phyloP scores from a whole-genome alignment of 2,113 vertebrate species.

The Nerophis lumbriciformis region DNA sequence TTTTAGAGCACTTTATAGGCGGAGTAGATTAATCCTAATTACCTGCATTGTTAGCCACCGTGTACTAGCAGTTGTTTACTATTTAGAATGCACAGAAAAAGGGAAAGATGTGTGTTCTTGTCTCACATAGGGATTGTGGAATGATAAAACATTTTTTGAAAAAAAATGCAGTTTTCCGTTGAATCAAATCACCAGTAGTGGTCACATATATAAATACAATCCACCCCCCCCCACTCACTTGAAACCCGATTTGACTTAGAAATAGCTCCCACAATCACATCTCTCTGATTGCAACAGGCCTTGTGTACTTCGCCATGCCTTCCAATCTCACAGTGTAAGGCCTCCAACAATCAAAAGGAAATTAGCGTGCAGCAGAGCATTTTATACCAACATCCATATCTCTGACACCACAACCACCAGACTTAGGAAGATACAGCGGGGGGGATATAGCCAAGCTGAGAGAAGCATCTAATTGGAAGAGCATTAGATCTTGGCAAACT shows the following conservation, averaged over 20 bases:
- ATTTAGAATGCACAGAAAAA: no score
- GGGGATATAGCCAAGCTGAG: constrained; percentile 16
- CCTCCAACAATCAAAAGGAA: constrained; percentile 36
- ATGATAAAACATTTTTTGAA: no score
- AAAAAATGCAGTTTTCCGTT: background rate
- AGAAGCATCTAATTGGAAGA: constrained; percentile 25
- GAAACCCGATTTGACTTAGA: constrained; percentile 15
- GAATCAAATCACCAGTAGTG: constrained; percentile 8
- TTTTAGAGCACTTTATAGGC: no score
- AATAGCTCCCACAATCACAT: constrained; percentile 32
- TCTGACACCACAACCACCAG: background rate
- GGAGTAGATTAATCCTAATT: no score
- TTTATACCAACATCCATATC: constrained; percentile 24
- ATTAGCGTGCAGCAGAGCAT: constrained; percentile 39
- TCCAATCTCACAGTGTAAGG: constrained; percentile 25
- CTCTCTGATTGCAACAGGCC: constrained; percentile 40
- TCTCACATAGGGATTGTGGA: no score
- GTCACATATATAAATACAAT: background rate
- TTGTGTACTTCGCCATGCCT: constrained; percentile 26
- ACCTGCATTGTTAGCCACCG: no score
- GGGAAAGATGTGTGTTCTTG: no score
- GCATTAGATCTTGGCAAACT: background rate
- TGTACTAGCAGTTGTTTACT: no score
- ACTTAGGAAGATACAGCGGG: constrained; percentile 2
- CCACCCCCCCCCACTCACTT: background rate